Conservation (phyloP, 2,888 invertebrate genomes). For the Tetragonisca angustula region DNA sequence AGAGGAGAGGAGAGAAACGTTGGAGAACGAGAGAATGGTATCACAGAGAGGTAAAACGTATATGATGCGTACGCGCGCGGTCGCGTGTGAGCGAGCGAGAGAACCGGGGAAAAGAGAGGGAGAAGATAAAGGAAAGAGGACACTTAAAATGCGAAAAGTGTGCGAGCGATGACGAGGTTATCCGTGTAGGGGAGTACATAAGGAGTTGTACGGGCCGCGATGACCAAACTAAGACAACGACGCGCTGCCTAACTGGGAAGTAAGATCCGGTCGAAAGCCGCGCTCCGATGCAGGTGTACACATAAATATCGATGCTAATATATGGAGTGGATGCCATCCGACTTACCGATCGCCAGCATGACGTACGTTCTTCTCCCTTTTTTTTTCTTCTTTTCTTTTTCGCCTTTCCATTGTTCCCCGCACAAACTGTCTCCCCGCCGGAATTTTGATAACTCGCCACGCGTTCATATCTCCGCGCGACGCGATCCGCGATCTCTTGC, state of each 20-base stretch:
- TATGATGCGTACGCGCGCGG: constrained; percentile 30
- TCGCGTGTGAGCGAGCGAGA: constrained; percentile 40
- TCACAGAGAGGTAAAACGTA: constrained; percentile 41
- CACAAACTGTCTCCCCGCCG: constrained; percentile 30
- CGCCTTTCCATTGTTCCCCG: constrained; percentile 50
- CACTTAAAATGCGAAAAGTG: constrained; percentile 82
- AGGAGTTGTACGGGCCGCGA: constrained; percentile 80
- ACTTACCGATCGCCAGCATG: constrained; percentile 66
- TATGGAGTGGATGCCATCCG: constrained; percentile 76
- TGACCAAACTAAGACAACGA: constrained; percentile 83
- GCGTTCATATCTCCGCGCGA: constrained; percentile 31
- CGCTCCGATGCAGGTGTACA: constrained; percentile 82
- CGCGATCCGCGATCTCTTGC: background rate
- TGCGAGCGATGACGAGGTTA: constrained; percentile 83
- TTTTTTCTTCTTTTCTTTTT: constrained; percentile 12
- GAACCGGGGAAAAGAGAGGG: constrained; percentile 37
- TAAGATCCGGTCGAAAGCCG: constrained; percentile 82
- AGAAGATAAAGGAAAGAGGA: constrained; percentile 63
- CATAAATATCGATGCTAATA: constrained; percentile 84
- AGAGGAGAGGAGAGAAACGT: constrained; percentile 34
- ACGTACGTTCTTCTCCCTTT: constrained; percentile 51
- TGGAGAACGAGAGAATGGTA: constrained; percentile 59
- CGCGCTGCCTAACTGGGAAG: constrained; percentile 83
- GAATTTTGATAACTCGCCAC: constrained; percentile 62
- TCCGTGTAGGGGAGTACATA: constrained; percentile 82